Percentiles rank a stretch among this genome's conserved stretches.
Evolutionary conservation across 2,113 vertebrate species (phyloP).

Genomic region (Anguilla japonica): DNA sequence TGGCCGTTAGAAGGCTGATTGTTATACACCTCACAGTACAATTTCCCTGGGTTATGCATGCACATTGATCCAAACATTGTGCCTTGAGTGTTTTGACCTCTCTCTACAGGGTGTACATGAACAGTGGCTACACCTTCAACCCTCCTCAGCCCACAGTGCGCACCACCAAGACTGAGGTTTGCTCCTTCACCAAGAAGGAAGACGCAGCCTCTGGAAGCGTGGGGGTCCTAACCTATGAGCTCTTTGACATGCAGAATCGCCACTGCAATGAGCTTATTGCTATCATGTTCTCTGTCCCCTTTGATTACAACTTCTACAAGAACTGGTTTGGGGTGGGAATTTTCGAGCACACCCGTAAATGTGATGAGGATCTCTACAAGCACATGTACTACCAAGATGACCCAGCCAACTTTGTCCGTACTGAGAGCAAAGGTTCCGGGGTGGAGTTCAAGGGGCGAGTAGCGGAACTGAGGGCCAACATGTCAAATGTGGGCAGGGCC

Average conservation of each 20-base stretch:
- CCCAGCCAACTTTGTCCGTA: conserved; percentile 44
- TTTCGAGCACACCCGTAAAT: conserved; percentile 17
- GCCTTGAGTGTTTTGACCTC: neutral
- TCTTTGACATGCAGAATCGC: conserved; percentile 41
- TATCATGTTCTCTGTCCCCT: conserved; percentile 66
- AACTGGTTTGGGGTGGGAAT: conserved; percentile 59
- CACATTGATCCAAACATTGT: neutral
- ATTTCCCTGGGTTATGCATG: neutral
- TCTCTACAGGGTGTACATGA: conserved; percentile 49
- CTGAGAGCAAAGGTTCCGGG: conserved; percentile 44
- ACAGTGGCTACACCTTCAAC: conserved; percentile 51
- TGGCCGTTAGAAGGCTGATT: neutral
- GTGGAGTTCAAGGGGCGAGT: neutral
- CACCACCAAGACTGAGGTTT: conserved; percentile 48
- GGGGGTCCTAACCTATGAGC: conserved; percentile 62
- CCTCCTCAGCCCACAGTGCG: conserved; percentile 61
- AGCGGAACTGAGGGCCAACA: conserved; percentile 53
- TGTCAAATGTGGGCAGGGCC: conserved; percentile 51
- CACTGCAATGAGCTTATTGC: conserved; percentile 38
- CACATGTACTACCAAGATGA: conserved; percentile 52
- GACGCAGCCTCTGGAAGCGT: conserved; percentile 53
- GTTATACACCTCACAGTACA: neutral
- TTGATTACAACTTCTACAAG: conserved; percentile 61
- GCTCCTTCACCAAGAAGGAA: conserved; percentile 66
- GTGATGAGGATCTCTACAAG: conserved; percentile 48